Evolutionary conservation across 2,113 vertebrate genomes (phyloP).

Genomic region (Nesospiza acunhae): DNA sequence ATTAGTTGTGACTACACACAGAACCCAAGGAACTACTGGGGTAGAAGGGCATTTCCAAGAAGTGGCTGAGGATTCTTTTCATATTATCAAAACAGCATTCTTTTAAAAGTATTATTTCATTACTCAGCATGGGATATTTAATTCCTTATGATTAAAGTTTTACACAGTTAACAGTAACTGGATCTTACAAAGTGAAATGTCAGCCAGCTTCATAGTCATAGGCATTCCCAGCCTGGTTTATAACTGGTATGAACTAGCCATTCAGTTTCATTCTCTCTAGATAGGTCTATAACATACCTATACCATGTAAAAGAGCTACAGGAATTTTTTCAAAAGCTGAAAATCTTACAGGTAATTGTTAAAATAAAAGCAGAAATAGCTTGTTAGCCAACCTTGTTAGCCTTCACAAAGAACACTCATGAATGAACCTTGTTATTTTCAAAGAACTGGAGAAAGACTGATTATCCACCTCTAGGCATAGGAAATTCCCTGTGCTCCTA

Average conservation of each 20-base stretch:
- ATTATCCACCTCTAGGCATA: neutral
- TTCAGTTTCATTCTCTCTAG: neutral
- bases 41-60: neutral
- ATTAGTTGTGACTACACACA: neutral
- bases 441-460: slow-evolving; percentile 21
- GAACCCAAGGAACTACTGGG: neutral
- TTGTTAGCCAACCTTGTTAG: neutral
- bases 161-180: slow-evolving; percentile 21
- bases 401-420: neutral
- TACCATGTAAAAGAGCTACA: neutral
- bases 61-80: neutral
- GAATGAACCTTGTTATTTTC: slow-evolving; percentile 5
- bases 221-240: neutral
- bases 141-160: neutral
- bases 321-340: neutral
- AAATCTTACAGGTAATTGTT: neutral
- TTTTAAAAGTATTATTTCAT: neutral
- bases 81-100: neutral
- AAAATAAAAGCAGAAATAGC: neutral
- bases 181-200: neutral
- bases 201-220: neutral
- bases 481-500: slow-evolving; percentile 13
- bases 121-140: neutral
- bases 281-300: neutral
- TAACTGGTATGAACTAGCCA: neutral